Conservation (phyloP, 2,888 invertebrate genomes). For the Hipparchia sbordonii region DNA sequence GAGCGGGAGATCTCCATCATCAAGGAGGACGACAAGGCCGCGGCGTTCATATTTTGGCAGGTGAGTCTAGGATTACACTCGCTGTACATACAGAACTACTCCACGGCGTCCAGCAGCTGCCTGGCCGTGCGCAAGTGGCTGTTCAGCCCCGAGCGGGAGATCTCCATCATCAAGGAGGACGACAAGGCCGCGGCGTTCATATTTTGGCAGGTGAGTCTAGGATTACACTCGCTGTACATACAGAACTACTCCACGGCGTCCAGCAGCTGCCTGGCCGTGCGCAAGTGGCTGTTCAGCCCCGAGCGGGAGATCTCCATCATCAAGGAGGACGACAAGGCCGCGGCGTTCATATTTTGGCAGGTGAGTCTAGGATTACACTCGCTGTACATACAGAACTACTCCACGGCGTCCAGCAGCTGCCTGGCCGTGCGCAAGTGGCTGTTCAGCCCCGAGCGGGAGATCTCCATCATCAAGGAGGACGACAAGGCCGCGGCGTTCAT, state of each 20-base stretch:
- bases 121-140: constrained; percentile 94
- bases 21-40: constrained; percentile 87
- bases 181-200: constrained; percentile 91
- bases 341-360: constrained; percentile 95
- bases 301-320: constrained; percentile 83
- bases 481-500: constrained; percentile 91
- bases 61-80: too few species aligned
- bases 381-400: constrained; percentile 99
- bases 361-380: too few species aligned
- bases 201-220: too few species aligned
- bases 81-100: constrained; percentile 99
- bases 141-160: constrained; percentile 87
- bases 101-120: constrained; percentile 98
- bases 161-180: constrained; percentile 83
- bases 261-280: constrained; percentile 94
- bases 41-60: constrained; percentile 95
- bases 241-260: constrained; percentile 99
- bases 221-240: constrained; percentile 98
- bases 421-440: constrained; percentile 94
- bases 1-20: constrained; percentile 83
- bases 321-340: constrained; percentile 87
- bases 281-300: constrained; percentile 93
- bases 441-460: constrained; percentile 87
- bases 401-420: constrained; percentile 98
- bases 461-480: constrained; percentile 83